Evolutionary conservation across 2,797 vertebrate genomes (phyloP), one percentile per base, ranked within the genome.

Genomic region (Poeciliopsis gracilis): DNA sequence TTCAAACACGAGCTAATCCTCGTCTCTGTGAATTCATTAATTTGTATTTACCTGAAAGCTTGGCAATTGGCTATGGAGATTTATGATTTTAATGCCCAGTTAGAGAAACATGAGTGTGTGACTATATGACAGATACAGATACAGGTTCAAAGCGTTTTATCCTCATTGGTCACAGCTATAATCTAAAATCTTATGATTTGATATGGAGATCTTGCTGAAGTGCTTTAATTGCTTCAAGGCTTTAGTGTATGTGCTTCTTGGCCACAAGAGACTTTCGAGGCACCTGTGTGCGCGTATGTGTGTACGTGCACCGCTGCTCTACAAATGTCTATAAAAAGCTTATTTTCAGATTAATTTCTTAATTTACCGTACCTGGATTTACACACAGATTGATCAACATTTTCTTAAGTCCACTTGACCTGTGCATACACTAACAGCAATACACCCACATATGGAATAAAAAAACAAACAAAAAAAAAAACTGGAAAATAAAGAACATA

Each of bases 131-230:
- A 92, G 87, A 90, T 84, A 82, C 82, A 89, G 83, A n/a, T n/a
- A n/a, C n/a, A 89, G 53, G 82, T 87, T 90, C 87, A 90, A 91
- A 92, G 84, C 87, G 5, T 89, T 89, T 92, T 87, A 92, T 93
- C 83, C 87, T 83, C 85, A 90, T 94, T 91, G 89, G 93, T 91
- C 91, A 92, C 76, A 72, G 89, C 53, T 78, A 41, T 91, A 91
- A 92, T 93, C 92, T 91, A 90, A 86, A 92, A 83, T 89, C 89
- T 85, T 81, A 55, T 90, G 92, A 94, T 94, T 95, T 78, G 92
- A 90, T 79, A 93, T 69, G 87, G 89, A 90, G 91, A 94, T 93
- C 90, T 82, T 85, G 83, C 90, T 92, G 72, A 86, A 92, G 86
- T 84, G 82, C 86, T 92, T 92, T 93, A 91, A 93, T 91, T 93